Evolutionary conservation across 2,888 invertebrate genomes (phyloP).

Genomic region (Metopia argyrocephala): DNA sequence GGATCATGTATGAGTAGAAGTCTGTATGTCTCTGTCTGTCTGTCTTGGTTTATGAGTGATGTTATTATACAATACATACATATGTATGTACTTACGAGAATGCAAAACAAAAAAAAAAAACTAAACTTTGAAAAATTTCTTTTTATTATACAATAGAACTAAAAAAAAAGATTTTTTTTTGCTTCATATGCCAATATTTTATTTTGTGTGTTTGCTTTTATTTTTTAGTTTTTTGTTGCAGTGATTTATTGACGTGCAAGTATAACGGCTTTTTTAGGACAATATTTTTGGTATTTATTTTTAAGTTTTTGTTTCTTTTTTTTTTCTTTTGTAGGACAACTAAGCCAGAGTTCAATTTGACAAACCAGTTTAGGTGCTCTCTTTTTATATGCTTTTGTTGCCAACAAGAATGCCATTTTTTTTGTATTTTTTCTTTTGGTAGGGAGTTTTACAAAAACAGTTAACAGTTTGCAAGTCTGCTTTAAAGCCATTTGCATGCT

Average conservation of each 20-base stretch:
- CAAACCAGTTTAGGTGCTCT: not conserved
- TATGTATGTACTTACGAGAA: too few relatives aligned
- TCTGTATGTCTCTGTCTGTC: not conserved
- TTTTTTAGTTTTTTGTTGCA: conserved; percentile 18
- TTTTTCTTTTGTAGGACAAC: not conserved
- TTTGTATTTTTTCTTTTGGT: not conserved
- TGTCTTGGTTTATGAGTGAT: not conserved
- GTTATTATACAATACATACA: too few relatives aligned
- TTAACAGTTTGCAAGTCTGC: not conserved
- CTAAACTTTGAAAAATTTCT: too few relatives aligned
- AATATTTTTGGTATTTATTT: conserved; percentile 13
- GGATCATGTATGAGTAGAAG: conserved; percentile 13
- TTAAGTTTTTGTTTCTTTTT: not conserved
- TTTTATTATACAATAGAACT: too few relatives aligned
- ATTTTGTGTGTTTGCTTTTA: not conserved
- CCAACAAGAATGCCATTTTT: not conserved
- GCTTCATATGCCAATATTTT: conserved; percentile 22
- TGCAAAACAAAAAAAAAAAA: too few relatives aligned
- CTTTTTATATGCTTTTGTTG: not conserved
- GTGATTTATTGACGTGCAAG: conserved; percentile 61
- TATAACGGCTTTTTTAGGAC: conserved; percentile 58
- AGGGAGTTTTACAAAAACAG: not conserved
- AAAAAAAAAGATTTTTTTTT: too few relatives aligned
- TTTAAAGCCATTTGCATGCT: not conserved
- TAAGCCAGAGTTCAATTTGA: too few relatives aligned